Evolutionary conservation across 1,140 invertebrate species (phyloP).

Genomic region (Sitophilus oryzae): DNA sequence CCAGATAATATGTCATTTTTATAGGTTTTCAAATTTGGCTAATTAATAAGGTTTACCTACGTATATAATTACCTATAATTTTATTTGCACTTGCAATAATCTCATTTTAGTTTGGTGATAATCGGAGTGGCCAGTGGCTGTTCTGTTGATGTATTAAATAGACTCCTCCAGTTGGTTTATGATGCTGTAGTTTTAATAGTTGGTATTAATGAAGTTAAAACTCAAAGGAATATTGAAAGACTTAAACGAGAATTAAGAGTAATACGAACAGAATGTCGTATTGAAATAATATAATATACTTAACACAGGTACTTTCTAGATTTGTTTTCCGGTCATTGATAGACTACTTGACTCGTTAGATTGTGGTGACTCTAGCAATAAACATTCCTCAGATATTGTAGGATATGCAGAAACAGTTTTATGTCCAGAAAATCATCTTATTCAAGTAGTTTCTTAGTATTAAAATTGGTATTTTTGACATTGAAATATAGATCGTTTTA

Average conservation of each 20-base stretch:
- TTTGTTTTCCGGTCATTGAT: slow-evolving; percentile 66
- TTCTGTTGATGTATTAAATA: slow-evolving; percentile 54
- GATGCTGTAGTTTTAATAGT: slow-evolving; percentile 69
- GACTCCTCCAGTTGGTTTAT: slow-evolving; percentile 65
- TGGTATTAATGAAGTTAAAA: slow-evolving; percentile 70
- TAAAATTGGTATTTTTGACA: too few relatives aligned
- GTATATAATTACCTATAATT: too few relatives aligned
- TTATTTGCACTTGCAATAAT: background rate
- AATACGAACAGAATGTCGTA: background rate
- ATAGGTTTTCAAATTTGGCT: background rate
- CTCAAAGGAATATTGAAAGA: slow-evolving; percentile 68
- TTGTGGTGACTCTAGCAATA: slow-evolving; percentile 52
- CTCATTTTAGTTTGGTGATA: slow-evolving; percentile 51
- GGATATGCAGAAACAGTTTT: slow-evolving; percentile 60
- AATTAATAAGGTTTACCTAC: too few relatives aligned
- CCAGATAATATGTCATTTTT: background rate
- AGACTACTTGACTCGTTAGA: slow-evolving; percentile 66
- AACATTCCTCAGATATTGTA: slow-evolving; percentile 54
- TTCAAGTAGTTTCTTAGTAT: slow-evolving; percentile 54
- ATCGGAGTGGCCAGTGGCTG: slow-evolving; percentile 62
- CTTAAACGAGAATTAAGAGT: slow-evolving; percentile 72
- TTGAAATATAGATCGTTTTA: slow-evolving; percentile 59
- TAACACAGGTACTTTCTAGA: slow-evolving; percentile 40
- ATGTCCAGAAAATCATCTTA: slow-evolving; percentile 60
- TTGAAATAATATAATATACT: background rate